Evolutionary conservation across 2,113 vertebrate species (phyloP).

Genomic region (Mormoops blainvillei): DNA sequence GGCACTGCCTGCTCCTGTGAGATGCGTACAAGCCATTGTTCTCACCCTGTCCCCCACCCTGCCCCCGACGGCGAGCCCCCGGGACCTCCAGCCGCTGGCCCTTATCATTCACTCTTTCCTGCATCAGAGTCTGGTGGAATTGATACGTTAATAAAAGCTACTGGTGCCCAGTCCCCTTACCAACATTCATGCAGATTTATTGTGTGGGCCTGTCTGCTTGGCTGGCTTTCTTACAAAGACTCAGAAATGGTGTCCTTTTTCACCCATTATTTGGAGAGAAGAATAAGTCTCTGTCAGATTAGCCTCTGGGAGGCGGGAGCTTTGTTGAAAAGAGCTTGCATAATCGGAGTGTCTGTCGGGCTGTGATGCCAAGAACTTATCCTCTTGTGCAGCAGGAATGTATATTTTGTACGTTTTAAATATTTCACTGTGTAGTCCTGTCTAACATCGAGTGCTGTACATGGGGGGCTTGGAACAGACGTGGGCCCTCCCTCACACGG

Average conservation of each 20-base stretch:
- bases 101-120: background rate
- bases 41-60: background rate
- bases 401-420: background rate
- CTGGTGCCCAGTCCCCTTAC: background rate
- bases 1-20: background rate
- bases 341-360: conserved; percentile 18
- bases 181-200: background rate
- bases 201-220: conserved; percentile 24
- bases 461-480: rapidly evolving
- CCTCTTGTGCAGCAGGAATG: background rate
- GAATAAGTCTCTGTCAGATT: conserved; percentile 58
- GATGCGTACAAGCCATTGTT: conserved; percentile 41
- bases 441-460: background rate
- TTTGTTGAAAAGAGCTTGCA: background rate
- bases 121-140: conserved; percentile 9
- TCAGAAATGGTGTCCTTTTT: conserved; percentile 42
- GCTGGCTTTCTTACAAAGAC: conserved; percentile 20
- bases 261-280: conserved; percentile 53
- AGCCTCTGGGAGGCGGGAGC: conserved; percentile 3
- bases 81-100: background rate
- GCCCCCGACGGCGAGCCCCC: background rate
- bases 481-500: rapidly evolving
- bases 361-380: background rate
- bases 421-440: background rate
- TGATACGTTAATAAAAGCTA: conserved; percentile 29